A percentile compares a stretch with the other conserved stretches of the same genome.
Evolutionary conservation across 35 echinoderm and acorn worm genomes (phyloP).

Genomic region (Holothuria glaberrima): DNA sequence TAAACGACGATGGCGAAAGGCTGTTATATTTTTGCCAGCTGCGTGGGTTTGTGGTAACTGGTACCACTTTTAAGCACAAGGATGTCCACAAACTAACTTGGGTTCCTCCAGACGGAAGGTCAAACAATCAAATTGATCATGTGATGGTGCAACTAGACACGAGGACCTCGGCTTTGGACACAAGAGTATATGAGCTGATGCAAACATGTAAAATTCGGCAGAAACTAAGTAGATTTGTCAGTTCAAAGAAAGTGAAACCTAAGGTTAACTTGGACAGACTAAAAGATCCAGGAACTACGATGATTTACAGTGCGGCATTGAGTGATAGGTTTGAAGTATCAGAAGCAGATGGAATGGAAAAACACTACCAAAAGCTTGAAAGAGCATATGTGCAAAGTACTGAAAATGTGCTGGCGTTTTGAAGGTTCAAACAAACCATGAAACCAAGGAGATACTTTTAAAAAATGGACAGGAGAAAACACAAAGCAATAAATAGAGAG

Average conservation of each 20-base stretch:
- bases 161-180: not conserved
- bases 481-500: not conserved
- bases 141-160: not conserved
- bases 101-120: not conserved
- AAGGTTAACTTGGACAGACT: not conserved
- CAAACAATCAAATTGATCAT: not conserved
- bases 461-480: not conserved
- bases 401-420: not conserved
- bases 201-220: too few species aligned
- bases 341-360: not conserved
- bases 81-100: conserved; percentile 26
- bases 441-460: not conserved
- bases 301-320: not conserved
- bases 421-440: not conserved
- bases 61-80: not conserved
- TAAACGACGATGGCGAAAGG: not conserved
- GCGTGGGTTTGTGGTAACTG: not conserved
- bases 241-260: not conserved
- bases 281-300: not conserved
- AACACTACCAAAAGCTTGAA: not conserved
- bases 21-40: not conserved
- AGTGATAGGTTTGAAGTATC: not conserved
- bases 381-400: not conserved
- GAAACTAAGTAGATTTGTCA: not conserved
- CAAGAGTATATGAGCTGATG: too few species aligned